phyloP scores from a whole-genome alignment of 2,888 invertebrate species.

The Leptogaster cylindrica region DNA sequence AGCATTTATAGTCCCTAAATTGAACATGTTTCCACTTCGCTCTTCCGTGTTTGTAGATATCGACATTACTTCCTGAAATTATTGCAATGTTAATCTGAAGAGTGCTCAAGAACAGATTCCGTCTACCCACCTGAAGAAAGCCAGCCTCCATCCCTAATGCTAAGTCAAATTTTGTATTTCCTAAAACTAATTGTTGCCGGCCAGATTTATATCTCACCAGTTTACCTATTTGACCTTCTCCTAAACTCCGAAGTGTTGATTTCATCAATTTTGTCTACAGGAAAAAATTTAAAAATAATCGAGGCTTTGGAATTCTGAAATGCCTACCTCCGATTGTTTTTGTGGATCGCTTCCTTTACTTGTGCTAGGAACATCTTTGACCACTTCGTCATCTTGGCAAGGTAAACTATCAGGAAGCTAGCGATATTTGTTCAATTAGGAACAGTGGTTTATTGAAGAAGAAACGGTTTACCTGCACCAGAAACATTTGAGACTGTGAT shows the following conservation, averaged over 20 bases:
- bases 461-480: conserved; percentile 59
- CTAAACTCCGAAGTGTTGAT: conserved; percentile 56
- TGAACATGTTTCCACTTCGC: conserved; percentile 66
- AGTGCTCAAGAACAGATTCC: too few relatives aligned
- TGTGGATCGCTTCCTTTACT: conserved; percentile 13
- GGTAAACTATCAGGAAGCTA: conserved; percentile 58
- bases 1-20: conserved; percentile 66
- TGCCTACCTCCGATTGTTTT: conserved; percentile 5
- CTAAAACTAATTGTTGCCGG: conserved; percentile 65
- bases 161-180: conserved; percentile 67
- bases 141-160: conserved; percentile 66
- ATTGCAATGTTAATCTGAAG: too few relatives aligned
- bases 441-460: too few relatives aligned
- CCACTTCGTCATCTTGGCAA: conserved; percentile 48
- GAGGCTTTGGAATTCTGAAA: not conserved
- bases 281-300: not conserved
- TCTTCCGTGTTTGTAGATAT: conserved; percentile 64
- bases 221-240: conserved; percentile 68
- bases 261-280: not conserved
- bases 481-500: conserved; percentile 55
- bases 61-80: conserved; percentile 66
- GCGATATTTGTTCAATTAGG: conserved; percentile 14
- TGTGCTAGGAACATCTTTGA: conserved; percentile 5
- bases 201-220: conserved; percentile 67
- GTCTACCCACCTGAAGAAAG: conserved; percentile 66